Base-by-base conservation (phyloP, 2,888 invertebrate species). In the Latrodectus elegans region DNA sequence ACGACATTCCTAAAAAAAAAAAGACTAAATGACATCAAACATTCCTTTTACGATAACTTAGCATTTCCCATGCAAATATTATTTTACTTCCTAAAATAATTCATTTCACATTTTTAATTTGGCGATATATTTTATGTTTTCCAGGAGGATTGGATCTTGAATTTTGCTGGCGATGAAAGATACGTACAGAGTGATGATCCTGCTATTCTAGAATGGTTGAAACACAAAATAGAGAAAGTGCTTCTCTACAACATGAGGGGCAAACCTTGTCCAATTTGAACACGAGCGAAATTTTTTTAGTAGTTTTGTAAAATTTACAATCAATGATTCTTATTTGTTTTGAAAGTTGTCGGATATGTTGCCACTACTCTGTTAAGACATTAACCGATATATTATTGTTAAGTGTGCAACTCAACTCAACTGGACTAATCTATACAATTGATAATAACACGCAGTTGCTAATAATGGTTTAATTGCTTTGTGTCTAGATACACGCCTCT, bases 221-320 rank as follows among this genome's bases (percentile, higher is more conserved):
- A 95, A 90, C 94, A 94, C 88, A 95, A 95, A 93, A 95, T 96
- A 83, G 95, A 96, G 91, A 95, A 95, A 91, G 95, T 95, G 0
- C 94, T 96, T 91, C 94, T 95, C 84, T 93, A 95, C 60, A 95
- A 95, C 78, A 94, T 95, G 93, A 95, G 95, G 92, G 95, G 95
- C 91, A 95, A 95, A 91, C 94, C 95, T 1, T 95, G 95, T 83
- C 91, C 93, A n/a, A 89, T 82, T 38, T 79, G 80, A 79, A 70
- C 60, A 60, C 6, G 14, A 15, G 14, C 0, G 67, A 51, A 10
- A 67, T 74, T 67, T 53, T 73, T 74, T 22, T 22, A 10, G n/a
- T 49, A 38, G 14, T 22, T 49, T 17, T 14, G 26, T 49, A 64
- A 64, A 14, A 51, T 15, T 65, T n/a, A 11, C 17, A 77, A 67